A percentile compares a stretch with the other conserved stretches of the same genome.
Conservation (phyloP, 2,888 invertebrate species). For the Drosophila planitibia region DNA sequence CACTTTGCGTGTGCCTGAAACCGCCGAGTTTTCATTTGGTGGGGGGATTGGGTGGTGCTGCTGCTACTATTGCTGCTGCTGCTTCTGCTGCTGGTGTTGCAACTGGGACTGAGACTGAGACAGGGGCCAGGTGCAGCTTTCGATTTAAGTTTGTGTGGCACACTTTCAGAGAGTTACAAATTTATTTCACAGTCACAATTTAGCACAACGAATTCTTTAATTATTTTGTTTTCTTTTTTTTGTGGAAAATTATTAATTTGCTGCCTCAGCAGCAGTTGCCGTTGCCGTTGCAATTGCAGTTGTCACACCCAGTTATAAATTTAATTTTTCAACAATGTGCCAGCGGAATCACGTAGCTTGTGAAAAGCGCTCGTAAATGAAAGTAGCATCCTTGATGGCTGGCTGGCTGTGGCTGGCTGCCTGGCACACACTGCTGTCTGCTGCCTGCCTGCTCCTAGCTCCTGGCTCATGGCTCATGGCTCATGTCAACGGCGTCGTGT, state of each 20-base stretch:
- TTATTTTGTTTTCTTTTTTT: slow-evolving; percentile 20
- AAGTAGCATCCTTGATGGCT: slow-evolving; percentile 73
- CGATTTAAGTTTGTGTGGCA: slow-evolving; percentile 40
- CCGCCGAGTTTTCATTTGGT: slow-evolving; percentile 76
- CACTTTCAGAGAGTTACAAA: slow-evolving; percentile 1
- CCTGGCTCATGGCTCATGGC: slow-evolving; percentile 12
- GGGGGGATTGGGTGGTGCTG: slow-evolving; percentile 25
- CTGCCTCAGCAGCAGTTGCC: slow-evolving; percentile 13
- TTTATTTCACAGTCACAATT: slow-evolving; percentile 10
- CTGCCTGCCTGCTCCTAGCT: slow-evolving; percentile 22
- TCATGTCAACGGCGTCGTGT: slow-evolving; percentile 29
- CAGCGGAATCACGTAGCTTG: slow-evolving; percentile 65
- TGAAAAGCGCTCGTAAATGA: slow-evolving; percentile 65
- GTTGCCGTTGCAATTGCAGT: slow-evolving; percentile 39
- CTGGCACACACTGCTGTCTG: slow-evolving; percentile 69
- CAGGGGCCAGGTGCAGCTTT: slow-evolving; percentile 51
- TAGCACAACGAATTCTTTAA: slow-evolving; percentile 2
- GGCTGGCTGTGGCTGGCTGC: slow-evolving; percentile 73
- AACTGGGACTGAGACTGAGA: slow-evolving; percentile 24
- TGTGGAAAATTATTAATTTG: slow-evolving; percentile 9
- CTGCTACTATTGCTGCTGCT: slow-evolving; percentile 20
- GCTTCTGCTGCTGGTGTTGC: slow-evolving; percentile 21
- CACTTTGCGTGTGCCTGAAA: slow-evolving; percentile 73
- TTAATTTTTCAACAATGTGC: slow-evolving; percentile 73
- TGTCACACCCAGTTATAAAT: slow-evolving; percentile 80